A percentile compares a stretch with the other conserved stretches of the same genome.
Conservation (phyloP, 2,888 invertebrate species). For the Steinernema scapterisci region DNA sequence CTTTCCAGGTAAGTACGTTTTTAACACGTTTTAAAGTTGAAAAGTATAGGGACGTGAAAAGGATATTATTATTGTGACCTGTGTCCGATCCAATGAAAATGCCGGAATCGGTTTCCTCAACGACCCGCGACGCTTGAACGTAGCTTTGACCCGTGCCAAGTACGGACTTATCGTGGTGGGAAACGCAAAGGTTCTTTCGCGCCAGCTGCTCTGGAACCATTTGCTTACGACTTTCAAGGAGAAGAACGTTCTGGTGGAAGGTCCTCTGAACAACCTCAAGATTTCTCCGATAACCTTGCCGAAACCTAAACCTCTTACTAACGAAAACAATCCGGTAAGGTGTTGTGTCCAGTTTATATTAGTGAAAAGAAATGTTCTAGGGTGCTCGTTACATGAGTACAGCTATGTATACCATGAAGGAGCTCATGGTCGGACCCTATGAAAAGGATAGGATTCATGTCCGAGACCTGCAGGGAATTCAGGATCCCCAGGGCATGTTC, state of each 20-base stretch:
- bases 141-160: constrained; percentile 94
- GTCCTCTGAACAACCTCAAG: constrained; percentile 93
- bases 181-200: constrained; percentile 96
- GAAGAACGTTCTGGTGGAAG: constrained; percentile 93
- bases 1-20: constrained; percentile 74
- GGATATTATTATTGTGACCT: constrained; percentile 98
- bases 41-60: constrained; percentile 82
- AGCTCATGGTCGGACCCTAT: constrained; percentile 89
- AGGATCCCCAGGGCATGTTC: constrained; percentile 75
- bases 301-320: constrained; percentile 92
- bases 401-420: constrained; percentile 93
- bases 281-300: constrained; percentile 95
- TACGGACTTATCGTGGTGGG: constrained; percentile 84
- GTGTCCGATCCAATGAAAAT: constrained; percentile 96
- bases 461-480: constrained; percentile 75
- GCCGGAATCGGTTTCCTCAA: constrained; percentile 98
- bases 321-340: constrained; percentile 82
- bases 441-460: constrained; percentile 73
- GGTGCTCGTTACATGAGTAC: constrained; percentile 97
- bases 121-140: constrained; percentile 94
- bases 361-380: constrained; percentile 59
- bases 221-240: constrained; percentile 80
- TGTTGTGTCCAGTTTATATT: too few species aligned
- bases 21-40: neutral
- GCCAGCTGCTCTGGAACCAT: constrained; percentile 97